A percentile compares a stretch with the other conserved stretches of the same genome.
These are phyloP conservation scores for Xylocampa areola DNA, from an alignment of 2,888 invertebrate species.

Conservation along the genomic window DNA sequence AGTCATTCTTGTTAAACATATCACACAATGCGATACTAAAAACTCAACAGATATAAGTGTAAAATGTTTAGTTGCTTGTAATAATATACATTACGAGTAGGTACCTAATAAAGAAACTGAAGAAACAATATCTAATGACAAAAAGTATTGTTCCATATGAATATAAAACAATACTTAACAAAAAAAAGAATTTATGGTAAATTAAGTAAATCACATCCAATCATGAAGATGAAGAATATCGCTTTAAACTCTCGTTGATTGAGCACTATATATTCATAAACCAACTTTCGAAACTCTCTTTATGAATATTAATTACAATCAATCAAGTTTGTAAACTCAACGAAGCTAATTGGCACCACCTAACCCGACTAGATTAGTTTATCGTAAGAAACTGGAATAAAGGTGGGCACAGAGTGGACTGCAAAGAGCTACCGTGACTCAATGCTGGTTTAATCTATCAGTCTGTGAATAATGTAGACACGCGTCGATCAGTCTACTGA, in stretches of 20 bases:
- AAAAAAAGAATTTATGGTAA: neutral
- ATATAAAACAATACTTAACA: no score
- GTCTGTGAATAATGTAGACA: constrained; percentile 48
- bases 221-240: constrained; percentile 20
- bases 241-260: constrained; percentile 35
- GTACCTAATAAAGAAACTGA: no score
- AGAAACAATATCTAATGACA: no score
- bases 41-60: neutral
- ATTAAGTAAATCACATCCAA: constrained; percentile 32
- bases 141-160: no score
- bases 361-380: constrained; percentile 48
- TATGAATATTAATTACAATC: constrained; percentile 52
- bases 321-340: constrained; percentile 50
- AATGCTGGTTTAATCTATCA: constrained; percentile 47
- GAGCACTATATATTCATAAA: constrained; percentile 44
- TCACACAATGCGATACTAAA: neutral
- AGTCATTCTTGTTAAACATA: neutral
- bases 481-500: constrained; percentile 43
- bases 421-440: constrained; percentile 51
- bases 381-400: constrained; percentile 44
- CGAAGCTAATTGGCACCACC: constrained; percentile 54
- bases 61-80: no score
- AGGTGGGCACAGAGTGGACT: constrained; percentile 42
- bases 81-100: no score
- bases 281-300: constrained; percentile 51